phyloP scores from a whole-genome alignment of 2,113 vertebrate species.

The Anseranas semipalmata region DNA sequence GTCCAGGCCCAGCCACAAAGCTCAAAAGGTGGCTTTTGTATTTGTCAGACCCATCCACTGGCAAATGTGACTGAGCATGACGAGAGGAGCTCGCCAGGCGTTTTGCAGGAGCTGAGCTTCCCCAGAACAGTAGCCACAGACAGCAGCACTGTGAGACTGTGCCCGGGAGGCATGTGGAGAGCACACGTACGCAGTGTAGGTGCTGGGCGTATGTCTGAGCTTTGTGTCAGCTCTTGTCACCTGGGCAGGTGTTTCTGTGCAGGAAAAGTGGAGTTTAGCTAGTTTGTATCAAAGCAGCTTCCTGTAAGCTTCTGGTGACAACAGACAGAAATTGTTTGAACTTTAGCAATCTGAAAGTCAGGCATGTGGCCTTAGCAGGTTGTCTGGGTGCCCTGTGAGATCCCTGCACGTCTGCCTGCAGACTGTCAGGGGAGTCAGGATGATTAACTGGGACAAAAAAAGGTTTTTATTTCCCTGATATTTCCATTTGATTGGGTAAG shows the following conservation, averaged over 20 bases:
- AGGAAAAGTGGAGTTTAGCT: neutral
- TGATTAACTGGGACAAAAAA: neutral
- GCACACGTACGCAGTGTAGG: accelerated
- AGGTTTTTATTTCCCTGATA: neutral
- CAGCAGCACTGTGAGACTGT: neutral
- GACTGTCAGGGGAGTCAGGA: neutral
- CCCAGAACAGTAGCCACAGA: neutral
- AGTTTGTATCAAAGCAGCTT: neutral
- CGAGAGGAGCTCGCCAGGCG: neutral
- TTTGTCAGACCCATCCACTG: accelerated
- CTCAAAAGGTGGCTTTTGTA: neutral
- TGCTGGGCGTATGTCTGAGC: neutral
- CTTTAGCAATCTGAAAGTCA: neutral
- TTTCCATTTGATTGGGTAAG: neutral
- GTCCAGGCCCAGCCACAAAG: neutral
- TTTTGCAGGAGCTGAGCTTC: neutral
- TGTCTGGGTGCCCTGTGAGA: neutral
- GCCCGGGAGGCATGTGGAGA: neutral
- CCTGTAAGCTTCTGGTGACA: neutral
- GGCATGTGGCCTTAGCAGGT: neutral
- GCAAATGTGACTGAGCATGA: neutral
- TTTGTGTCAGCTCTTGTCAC: neutral
- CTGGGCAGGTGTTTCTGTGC: neutral
- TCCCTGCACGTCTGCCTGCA: neutral
- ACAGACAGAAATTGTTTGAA: neutral